A percentile compares a stretch with the other conserved stretches of the same genome.
Conservation (phyloP, 2,888 invertebrate species). For the Ernsta delagoae region DNA sequence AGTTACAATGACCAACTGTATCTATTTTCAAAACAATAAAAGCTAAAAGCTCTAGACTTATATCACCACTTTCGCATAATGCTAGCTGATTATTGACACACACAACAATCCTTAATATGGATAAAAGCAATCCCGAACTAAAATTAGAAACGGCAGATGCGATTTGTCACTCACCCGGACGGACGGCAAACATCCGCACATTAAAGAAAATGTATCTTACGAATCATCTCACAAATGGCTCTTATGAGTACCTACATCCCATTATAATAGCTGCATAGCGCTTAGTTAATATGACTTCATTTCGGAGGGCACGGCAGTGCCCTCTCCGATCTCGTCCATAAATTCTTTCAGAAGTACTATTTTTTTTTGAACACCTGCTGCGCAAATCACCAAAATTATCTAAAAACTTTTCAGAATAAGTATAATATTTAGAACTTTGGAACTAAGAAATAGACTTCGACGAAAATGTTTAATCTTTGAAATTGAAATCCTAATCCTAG, state of each 20-base stretch:
- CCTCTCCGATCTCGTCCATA: no score
- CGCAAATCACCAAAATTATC: no score
- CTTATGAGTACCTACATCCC: background rate
- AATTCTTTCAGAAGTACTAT: background rate
- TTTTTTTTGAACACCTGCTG: background rate
- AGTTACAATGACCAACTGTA: background rate
- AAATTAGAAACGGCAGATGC: constrained; percentile 45
- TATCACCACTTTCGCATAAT: background rate
- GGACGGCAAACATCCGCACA: constrained; percentile 43
- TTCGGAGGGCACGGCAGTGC: no score
- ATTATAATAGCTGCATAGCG: constrained; percentile 5
- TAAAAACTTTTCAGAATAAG: no score
- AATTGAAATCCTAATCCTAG: no score
- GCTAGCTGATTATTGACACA: background rate
- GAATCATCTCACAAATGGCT: constrained; percentile 21
- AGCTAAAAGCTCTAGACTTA: background rate
- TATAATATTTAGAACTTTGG: no score
- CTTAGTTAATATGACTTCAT: background rate
- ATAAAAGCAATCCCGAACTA: constrained; percentile 27
- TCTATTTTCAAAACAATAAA: background rate
- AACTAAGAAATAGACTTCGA: no score
- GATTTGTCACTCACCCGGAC: constrained; percentile 46
- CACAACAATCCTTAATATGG: constrained; percentile 13
- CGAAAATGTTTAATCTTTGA: no score
- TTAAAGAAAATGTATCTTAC: constrained; percentile 27